A percentile compares a stretch with the other conserved stretches of the same genome.
phyloP scores from a whole-genome alignment of 2,888 invertebrate genomes.

The Mimachlamys varia region DNA sequence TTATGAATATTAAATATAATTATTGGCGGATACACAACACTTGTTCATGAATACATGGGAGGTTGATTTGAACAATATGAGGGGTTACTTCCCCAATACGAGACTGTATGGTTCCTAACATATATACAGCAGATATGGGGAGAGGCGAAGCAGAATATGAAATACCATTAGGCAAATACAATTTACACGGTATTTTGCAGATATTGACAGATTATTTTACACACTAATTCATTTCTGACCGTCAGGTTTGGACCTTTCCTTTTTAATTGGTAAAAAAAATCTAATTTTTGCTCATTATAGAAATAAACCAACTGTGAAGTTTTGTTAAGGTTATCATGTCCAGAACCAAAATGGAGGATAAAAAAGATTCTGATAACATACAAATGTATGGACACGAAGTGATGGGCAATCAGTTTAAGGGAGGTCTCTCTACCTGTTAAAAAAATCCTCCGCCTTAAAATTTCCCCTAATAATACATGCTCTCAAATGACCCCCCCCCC shows the following conservation, averaged over 20 bases:
- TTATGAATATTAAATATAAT: slow-evolving; percentile 7
- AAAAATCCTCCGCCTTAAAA: too few relatives aligned
- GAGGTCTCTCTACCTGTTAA: too few relatives aligned
- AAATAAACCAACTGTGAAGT: too few relatives aligned
- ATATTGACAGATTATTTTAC: not conserved
- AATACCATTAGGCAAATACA: not conserved
- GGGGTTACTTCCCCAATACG: not conserved
- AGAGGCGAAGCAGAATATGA: not conserved
- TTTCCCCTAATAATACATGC: too few relatives aligned
- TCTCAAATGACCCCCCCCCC: too few relatives aligned
- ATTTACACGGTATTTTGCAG: not conserved
- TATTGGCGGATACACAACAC: not conserved
- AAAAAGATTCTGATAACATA: too few relatives aligned
- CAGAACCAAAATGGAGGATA: too few relatives aligned
- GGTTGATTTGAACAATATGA: not conserved
- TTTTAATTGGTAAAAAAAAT: too few relatives aligned
- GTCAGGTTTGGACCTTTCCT: too few relatives aligned
- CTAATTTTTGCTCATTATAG: not conserved
- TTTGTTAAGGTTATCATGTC: too few relatives aligned
- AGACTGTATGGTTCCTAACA: not conserved
- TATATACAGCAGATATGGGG: not conserved
- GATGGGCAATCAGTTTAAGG: too few relatives aligned
- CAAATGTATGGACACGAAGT: too few relatives aligned
- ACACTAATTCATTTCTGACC: not conserved
- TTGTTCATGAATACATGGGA: not conserved